Conservation (phyloP, 1,140 invertebrate species). For the Notospermus geniculatus region DNA sequence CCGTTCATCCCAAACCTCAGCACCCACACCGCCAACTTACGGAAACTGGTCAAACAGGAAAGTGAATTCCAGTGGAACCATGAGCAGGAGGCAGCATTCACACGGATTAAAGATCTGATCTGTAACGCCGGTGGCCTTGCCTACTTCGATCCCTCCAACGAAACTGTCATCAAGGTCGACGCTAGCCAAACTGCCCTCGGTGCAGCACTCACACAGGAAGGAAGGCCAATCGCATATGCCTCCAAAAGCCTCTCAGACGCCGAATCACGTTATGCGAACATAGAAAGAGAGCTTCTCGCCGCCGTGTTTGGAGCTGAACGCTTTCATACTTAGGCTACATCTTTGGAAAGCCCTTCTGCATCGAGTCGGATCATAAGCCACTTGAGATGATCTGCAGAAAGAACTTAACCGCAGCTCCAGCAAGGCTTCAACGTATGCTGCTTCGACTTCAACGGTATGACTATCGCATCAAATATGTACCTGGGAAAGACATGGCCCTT, state of each 20-base stretch:
- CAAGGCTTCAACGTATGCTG: conserved; percentile 22
- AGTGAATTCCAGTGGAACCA: no score
- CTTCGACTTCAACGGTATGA: conserved; percentile 51
- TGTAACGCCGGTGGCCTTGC: conserved; percentile 24
- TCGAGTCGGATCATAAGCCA: conserved; percentile 25
- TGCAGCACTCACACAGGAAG: no score
- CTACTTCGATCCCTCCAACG: conserved; percentile 31
- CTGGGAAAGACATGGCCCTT: conserved; percentile 51
- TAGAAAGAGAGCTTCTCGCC: conserved; percentile 57
- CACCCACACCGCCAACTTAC: conserved; percentile 5
- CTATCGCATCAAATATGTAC: conserved; percentile 36
- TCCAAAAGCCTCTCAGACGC: conserved; percentile 52
- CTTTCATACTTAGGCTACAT: conserved; percentile 52
- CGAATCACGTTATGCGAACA: conserved; percentile 57
- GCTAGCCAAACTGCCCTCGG: conserved; percentile 47
- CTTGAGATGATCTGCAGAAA: conserved; percentile 25
- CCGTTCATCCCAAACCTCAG: conserved; percentile 16
- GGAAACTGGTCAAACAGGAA: conserved; percentile 19
- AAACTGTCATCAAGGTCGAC: conserved; percentile 30
- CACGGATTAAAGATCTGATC: conserved; percentile 27
- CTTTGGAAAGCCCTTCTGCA: conserved; percentile 28
- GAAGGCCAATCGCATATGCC: conserved; percentile 55
- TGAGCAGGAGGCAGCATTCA: conserved; percentile 23
- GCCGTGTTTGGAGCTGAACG: conserved; percentile 55
- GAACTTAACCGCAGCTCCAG: conserved; percentile 11